Conservation (phyloP, 2,797 vertebrate species). For the Eurystomus glaucurus region DNA sequence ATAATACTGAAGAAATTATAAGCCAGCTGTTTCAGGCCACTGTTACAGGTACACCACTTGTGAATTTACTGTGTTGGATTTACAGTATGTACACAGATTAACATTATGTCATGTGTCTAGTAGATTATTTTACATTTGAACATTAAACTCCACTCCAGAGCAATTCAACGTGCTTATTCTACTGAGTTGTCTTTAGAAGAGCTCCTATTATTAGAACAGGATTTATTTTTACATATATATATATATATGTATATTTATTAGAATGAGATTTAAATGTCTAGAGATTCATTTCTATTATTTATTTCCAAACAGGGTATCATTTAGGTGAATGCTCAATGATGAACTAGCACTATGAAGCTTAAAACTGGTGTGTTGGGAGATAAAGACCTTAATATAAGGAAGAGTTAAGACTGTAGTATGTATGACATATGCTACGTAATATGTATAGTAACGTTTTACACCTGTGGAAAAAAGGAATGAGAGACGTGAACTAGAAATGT, state of each 20-base stretch:
- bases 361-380: background rate
- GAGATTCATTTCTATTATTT: background rate
- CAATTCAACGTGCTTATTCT: background rate
- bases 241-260: background rate
- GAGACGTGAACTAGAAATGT: background rate
- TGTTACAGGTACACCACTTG: background rate
- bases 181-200: background rate
- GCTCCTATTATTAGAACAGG: background rate
- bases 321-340: background rate
- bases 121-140: background rate
- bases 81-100: background rate
- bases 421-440: background rate
- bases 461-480: background rate
- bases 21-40: background rate
- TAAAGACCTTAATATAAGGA: background rate
- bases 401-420: background rate
- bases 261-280: background rate
- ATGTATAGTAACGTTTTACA: background rate
- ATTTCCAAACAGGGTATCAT: background rate
- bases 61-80: background rate
- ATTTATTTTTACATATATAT: no score
- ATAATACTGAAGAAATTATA: background rate
- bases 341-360: background rate
- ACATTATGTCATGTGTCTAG: background rate
- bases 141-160: background rate